These are phyloP conservation scores for Cricetomys ansorgei DNA, from an alignment of 2,113 vertebrate genomes.

Conservation along the genomic window DNA sequence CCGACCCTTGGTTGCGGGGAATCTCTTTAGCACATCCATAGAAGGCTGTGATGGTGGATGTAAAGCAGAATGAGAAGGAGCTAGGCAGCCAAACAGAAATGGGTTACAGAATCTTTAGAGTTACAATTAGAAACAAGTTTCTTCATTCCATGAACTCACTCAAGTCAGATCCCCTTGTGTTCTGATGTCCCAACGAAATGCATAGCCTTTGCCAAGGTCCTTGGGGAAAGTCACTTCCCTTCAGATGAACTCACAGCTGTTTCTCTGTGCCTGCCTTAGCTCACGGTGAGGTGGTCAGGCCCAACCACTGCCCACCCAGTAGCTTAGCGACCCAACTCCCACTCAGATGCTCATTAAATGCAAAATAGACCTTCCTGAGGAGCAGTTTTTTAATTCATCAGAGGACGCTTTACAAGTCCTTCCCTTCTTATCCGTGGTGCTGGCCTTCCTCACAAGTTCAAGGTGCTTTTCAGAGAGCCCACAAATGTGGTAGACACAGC, in stretches of 20 bases:
- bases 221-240: neutral
- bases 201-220: neutral
- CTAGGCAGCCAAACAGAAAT: neutral
- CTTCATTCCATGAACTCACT: neutral
- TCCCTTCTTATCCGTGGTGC: neutral
- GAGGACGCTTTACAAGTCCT: neutral
- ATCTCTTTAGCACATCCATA: neutral
- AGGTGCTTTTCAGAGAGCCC: neutral
- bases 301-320: neutral
- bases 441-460: neutral
- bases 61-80: neutral
- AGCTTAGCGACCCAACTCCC: neutral
- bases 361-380: neutral
- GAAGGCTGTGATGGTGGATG: neutral
- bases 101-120: neutral
- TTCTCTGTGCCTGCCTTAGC: neutral
- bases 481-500: neutral
- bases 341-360: neutral
- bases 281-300: neutral
- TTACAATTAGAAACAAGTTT: neutral
- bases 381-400: neutral
- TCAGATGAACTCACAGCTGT: neutral
- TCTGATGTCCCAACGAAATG: neutral
- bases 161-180: neutral
- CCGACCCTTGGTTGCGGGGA: neutral